Base-by-base conservation (phyloP, 2,888 invertebrate genomes). In the Galerucella pusilla region DNA sequence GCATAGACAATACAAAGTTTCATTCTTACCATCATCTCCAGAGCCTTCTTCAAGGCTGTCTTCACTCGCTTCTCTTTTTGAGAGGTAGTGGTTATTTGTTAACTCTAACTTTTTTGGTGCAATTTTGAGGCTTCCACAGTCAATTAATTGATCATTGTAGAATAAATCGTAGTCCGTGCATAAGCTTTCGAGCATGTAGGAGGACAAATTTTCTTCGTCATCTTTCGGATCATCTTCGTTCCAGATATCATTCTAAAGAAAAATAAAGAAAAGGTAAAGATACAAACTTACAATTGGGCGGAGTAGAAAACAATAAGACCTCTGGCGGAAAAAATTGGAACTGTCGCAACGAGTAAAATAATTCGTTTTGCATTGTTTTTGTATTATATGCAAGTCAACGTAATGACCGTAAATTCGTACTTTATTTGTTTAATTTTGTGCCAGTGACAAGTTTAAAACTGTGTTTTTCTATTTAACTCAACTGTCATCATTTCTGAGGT, bases 11-110 rank as follows among this genome's bases (percentile, higher is more conserved):
- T 9, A 11, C 59, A 7, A n/a, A 52, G 35, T 52, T 57, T 20
- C 2, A 68, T n/a, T 59, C 71, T 78, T 75, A 78, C 76, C 79
- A 66, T 57, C 57, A 16, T 75, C 75, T 72, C 80, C 81, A 10
- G 79, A 79, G 57, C 79, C 81, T 71, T 80, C 80, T 68, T 80
- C 79, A 4, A 79, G n/a, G 10, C 63, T 65, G 1, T 67, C 49
- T 12, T 78, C 78, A 10, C 73, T 71, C 7, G 59, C 79, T 1
- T 81, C 79, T 28, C 81, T 76, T 75, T 76, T 81, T 28, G 71
- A 59, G 12, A 63, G 63, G 45, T 79, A 75, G 20, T 65, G 64
- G 16, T 20, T 57, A 14, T 52, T 71, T 45, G 52, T 68, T 57
- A 11, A 7, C 42, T 61, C 68, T 25, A 73, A 14, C 2, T 59